phyloP scores from a whole-genome alignment of 2,888 invertebrate genomes.

The Plebejus melissa region DNA sequence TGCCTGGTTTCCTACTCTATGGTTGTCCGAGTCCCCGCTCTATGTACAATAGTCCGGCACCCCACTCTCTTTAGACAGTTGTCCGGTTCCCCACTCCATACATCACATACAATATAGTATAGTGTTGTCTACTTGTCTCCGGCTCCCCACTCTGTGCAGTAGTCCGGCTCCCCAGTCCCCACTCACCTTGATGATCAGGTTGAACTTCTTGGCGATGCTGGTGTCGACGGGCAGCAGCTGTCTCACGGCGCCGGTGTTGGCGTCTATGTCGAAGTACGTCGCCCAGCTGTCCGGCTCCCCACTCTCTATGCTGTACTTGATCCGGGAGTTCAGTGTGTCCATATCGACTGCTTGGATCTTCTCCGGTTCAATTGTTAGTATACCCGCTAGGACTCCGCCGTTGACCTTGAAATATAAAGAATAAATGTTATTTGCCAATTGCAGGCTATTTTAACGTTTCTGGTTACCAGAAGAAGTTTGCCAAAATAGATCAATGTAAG shows the following conservation, averaged over 20 bases:
- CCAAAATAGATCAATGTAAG: not conserved
- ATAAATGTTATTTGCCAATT: not conserved
- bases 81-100: not conserved
- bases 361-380: constrained; percentile 90
- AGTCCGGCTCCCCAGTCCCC: not conserved
- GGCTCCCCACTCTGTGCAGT: not conserved
- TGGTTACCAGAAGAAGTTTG: no score
- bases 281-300: constrained; percentile 88
- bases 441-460: no score
- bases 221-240: constrained; percentile 91
- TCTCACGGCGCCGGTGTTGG: constrained; percentile 87
- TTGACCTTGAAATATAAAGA: constrained; percentile 79
- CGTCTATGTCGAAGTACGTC: constrained; percentile 91
- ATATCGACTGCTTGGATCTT: constrained; percentile 94
- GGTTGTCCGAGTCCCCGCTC: no score
- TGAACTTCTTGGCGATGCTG: constrained; percentile 87
- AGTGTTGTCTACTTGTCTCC: no score
- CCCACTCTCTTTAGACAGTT: no score
- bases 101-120: no score
- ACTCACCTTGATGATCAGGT: constrained; percentile 87
- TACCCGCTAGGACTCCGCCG: constrained; percentile 89
- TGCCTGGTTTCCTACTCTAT: no score
- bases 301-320: constrained; percentile 88
- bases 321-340: constrained; percentile 91
- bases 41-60: no score